Conservation (phyloP, 1,140 invertebrate species). For the Sycophaga agraensis region DNA sequence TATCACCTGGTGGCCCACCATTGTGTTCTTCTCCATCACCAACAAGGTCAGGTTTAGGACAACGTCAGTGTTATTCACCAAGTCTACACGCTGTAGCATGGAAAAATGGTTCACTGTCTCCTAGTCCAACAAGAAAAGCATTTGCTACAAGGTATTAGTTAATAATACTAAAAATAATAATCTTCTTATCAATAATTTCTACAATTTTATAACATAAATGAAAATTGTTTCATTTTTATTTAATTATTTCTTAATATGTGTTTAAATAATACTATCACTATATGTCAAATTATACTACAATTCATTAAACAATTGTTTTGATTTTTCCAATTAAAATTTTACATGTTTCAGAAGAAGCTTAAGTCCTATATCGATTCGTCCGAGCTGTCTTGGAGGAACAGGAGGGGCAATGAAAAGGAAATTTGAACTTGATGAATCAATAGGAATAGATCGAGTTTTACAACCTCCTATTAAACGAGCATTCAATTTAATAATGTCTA, state of each 20-base stretch:
- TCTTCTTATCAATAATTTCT: conserved; percentile 15
- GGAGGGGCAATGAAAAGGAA: conserved; percentile 72
- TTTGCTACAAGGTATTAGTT: conserved; percentile 66
- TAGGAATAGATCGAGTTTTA: conserved; percentile 49
- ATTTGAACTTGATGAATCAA: conserved; percentile 70
- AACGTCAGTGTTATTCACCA: conserved; percentile 67
- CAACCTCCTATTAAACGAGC: conserved; percentile 63
- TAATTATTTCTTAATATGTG: too few relatives aligned
- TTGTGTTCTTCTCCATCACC: conserved; percentile 69
- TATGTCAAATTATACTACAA: too few relatives aligned
- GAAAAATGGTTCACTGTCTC: conserved; percentile 67
- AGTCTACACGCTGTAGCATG: conserved; percentile 61
- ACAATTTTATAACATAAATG: background rate
- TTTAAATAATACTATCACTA: too few relatives aligned
- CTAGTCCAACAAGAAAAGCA: conserved; percentile 78
- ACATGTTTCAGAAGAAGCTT: conserved; percentile 66
- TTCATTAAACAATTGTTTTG: background rate
- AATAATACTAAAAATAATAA: background rate
- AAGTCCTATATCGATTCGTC: conserved; percentile 79
- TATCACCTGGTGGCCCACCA: conserved; percentile 50
- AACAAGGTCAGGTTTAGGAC: conserved; percentile 59
- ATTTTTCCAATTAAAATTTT: too few relatives aligned
- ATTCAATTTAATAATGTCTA: conserved; percentile 49
- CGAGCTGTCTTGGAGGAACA: conserved; percentile 60
- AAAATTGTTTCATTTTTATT: background rate